Base-by-base conservation (phyloP, 37 sponge, comb jelly and placozoan genomes). In the Ianthella basta region DNA sequence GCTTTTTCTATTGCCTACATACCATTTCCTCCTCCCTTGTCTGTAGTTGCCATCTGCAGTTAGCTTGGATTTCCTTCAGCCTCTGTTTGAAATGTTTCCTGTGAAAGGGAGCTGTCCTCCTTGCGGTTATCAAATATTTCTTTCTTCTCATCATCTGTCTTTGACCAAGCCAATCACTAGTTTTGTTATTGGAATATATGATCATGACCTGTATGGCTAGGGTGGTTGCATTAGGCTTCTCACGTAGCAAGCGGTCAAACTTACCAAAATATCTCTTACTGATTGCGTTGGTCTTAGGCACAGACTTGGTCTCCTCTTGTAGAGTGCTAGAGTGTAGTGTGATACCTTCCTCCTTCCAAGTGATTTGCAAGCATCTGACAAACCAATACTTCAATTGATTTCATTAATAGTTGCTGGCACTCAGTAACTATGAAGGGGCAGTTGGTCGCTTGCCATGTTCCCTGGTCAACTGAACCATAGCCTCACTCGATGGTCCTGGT, bases 151-250 rank as follows among this genome's bases (percentile, higher is more conserved):
- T n/a, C n/a, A n/a, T n/a, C n/a, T n/a, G n/a, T n/a, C n/a, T n/a
- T n/a, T 65, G 13, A 34, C 41, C 0, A 23, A 87, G 78, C 88
- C 88, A 87, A 25, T 34, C 18, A 38, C 78, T 21, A 13, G 88
- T 87, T 41, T 87, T 87, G 54, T 87, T 87, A 33, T 82, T 82
- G 1, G 78, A 44, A 44, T 82, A 87, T 64, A 87, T 24, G 15
- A 87, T 74, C 59, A 87, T 35, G 4, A 27, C 66, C 57, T 87
- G 83, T 30, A 87, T 16, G 21, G 77, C 41, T 6, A 82, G 8
- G 5, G 66, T 60, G 25, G 53, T 59, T 13, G 88, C 83, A 74
- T 87, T 81, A 4, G 88, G 88, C 50, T 87, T 87, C 36, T 87
- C 77, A 25, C 75, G n/a, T 59, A 82, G 37, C 1, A 82, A 15